phyloP scores from a whole-genome alignment of 2,797 vertebrate species.

The Lindbergichthys nudifrons region DNA sequence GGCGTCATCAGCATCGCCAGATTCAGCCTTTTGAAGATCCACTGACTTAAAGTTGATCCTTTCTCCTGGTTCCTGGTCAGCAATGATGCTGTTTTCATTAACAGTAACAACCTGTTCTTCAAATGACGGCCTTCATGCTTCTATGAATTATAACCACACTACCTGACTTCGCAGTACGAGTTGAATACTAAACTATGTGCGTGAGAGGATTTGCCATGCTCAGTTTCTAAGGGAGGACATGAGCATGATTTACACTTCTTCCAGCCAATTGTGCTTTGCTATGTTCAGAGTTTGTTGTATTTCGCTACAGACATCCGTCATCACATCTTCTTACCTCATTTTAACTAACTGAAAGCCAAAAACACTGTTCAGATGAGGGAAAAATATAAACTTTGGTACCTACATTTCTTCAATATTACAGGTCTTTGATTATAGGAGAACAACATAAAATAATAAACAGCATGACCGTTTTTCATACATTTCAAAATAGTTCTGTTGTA shows the following conservation, averaged over 20 bases:
- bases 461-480: not conserved
- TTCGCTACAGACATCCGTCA: not conserved
- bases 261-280: not conserved
- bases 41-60: constrained; percentile 39
- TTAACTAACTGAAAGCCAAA: not conserved
- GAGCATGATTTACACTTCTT: not conserved
- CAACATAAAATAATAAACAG: not conserved
- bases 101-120: constrained; percentile 59
- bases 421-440: not conserved
- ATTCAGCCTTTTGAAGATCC: constrained; percentile 70
- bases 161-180: constrained; percentile 19
- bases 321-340: not conserved
- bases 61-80: constrained; percentile 30
- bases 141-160: constrained; percentile 48
- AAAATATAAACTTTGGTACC: not conserved
- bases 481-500: constrained; percentile 7
- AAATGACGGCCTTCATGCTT: constrained; percentile 52
- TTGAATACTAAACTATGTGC: constrained; percentile 16
- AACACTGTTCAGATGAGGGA: not conserved
- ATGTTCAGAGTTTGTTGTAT: not conserved
- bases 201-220: not conserved
- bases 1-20: constrained; percentile 45
- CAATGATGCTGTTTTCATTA: constrained; percentile 63
- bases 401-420: not conserved
- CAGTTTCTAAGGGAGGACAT: not conserved